Percentiles rank a stretch among this genome's conserved stretches.
Conservation (phyloP, 2,113 vertebrate species). For the Plotosus lineatus region DNA sequence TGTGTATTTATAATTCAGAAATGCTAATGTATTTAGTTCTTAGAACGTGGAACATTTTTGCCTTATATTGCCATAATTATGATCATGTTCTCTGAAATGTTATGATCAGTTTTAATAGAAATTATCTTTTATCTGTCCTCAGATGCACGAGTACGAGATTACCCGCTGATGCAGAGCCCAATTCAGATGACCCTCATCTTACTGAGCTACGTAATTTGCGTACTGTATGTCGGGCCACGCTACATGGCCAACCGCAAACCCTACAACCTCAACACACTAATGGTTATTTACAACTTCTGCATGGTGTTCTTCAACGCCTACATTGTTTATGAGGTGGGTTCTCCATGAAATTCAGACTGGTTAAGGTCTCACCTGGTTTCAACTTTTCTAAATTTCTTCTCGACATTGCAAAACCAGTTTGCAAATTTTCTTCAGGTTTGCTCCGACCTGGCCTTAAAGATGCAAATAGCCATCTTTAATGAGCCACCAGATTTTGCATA, state of each 20-base stretch:
- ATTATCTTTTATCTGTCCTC: constrained; percentile 31
- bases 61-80: too few species aligned
- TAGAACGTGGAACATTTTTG: too few species aligned
- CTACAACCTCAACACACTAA: constrained; percentile 81
- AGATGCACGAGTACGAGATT: constrained; percentile 85
- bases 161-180: constrained; percentile 87
- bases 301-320: constrained; percentile 87
- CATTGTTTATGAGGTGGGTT: constrained; percentile 91
- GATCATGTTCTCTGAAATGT: too few species aligned
- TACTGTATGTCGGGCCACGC: constrained; percentile 84
- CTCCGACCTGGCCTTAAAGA: not conserved
- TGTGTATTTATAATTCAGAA: not conserved
- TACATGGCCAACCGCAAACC: constrained; percentile 94
- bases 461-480: not conserved
- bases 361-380: not conserved
- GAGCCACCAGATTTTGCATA: not conserved
- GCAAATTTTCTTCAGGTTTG: not conserved
- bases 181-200: constrained; percentile 82
- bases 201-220: constrained; percentile 81
- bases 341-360: too few species aligned
- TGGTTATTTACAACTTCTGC: constrained; percentile 91
- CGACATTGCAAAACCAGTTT: not conserved
- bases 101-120: not conserved
- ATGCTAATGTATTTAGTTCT: not conserved
- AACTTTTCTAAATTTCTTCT: not conserved